phyloP scores from a whole-genome alignment of 2,113 vertebrate genomes.

The Halichoeres trimaculatus region DNA sequence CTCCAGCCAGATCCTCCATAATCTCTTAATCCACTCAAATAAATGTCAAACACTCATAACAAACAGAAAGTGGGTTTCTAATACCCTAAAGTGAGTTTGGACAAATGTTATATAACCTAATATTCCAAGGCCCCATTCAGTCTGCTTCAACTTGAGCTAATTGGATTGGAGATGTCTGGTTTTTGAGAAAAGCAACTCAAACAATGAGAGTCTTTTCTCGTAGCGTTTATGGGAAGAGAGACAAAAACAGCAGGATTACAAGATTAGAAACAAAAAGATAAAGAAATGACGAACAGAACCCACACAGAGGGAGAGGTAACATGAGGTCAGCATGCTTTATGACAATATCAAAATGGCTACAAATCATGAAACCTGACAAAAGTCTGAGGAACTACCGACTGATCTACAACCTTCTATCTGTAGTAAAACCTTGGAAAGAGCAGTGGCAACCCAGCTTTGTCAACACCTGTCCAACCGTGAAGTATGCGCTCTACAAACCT shows the following conservation, averaged over 20 bases:
- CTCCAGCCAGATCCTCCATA: neutral
- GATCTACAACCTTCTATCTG: too few relatives aligned
- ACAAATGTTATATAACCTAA: slow-evolving; percentile 19
- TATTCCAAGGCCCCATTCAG: slow-evolving; percentile 19
- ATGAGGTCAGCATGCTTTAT: too few relatives aligned
- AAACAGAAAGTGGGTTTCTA: neutral
- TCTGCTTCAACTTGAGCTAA: slow-evolving; percentile 21
- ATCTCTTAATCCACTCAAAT: slow-evolving; percentile 18
- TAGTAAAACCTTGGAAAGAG: too few relatives aligned
- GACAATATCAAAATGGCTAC: too few relatives aligned
- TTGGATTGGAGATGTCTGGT: slow-evolving; percentile 27
- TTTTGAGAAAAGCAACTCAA: slow-evolving; percentile 7
- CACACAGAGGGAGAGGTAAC: slow-evolving; percentile 1
- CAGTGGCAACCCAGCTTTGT: too few relatives aligned
- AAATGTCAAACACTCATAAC: slow-evolving; percentile 13
- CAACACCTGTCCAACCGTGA: too few relatives aligned
- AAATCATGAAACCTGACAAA: too few relatives aligned
- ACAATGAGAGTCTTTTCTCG: slow-evolving; percentile 51
- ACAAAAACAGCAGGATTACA: slow-evolving; percentile 20
- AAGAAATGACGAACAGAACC: neutral
- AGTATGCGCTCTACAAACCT: too few relatives aligned
- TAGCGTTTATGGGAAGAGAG: neutral
- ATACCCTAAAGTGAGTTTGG: slow-evolving; percentile 7
- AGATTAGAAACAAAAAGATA: slow-evolving; percentile 8
- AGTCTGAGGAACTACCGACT: too few relatives aligned